Evolutionary conservation across 2,888 invertebrate species (phyloP), one percentile per base, ranked within the genome.

Genomic region (Heliconius cydno): DNA sequence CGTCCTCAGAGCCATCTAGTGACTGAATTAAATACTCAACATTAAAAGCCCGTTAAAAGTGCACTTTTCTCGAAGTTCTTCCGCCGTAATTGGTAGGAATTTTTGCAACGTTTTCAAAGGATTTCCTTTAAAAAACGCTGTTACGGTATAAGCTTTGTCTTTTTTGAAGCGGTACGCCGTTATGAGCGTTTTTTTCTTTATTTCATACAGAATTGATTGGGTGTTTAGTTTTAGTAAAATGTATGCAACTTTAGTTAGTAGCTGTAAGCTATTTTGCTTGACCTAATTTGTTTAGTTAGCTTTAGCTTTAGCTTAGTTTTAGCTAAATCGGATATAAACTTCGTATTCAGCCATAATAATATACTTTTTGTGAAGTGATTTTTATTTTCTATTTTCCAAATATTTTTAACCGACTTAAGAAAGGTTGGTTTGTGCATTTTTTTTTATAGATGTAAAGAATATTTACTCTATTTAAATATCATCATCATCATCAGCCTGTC

Each of bases 21-120:
- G 80, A 65, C 76, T 74, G 73, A 75, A 81, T 81, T 81, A 81
- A 79, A 74, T 77, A 79, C 81, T 81, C 46, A n/a, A 79, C 60
- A 66, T 75, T 60, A 76, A 79, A 81, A 77, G 30, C 38, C 77
- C 70, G 68, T 74, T 70, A 66, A 67, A 79, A 79, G 79, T 74
- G 77, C 79, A 70, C 38, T 70, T 76, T 76, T 74, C 76, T 68
- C 72, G 60, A 76, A 74, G 68, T 79, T 41, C 79, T 79, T 67
- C 79, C 73, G 68, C 57, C 38, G 79, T 75, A 79, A 79, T 79
- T 79, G 79, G 79, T 70, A 73, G 63, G 68, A 79, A 63, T 79
- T 75, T 78, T 79, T 68, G 68, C 75, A 63, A 68, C 75, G 79
- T 65, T 75, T 66, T 68, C 79, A 79, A 79, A 79, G 70, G 73